Base-by-base conservation (phyloP, 2,797 vertebrate species). In the Molothrus aeneus region DNA sequence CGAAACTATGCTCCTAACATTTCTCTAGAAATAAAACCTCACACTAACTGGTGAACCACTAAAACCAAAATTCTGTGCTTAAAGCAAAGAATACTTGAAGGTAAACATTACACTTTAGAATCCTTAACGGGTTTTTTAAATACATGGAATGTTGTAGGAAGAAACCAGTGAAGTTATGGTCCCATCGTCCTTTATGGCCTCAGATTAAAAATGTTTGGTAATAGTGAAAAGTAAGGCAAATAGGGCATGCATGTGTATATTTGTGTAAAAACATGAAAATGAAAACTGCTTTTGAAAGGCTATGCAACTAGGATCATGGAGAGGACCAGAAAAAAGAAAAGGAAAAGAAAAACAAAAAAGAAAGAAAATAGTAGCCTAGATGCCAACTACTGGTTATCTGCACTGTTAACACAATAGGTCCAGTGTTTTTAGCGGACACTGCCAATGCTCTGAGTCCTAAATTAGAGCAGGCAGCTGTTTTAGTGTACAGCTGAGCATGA, bases 401-500 rank as follows among this genome's bases (percentile, higher is more conserved):
- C 25, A 66, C 69, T 63, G 31, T 54, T 90, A 90, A 70, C 47
- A 97, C 88, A 97, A 96, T 92, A 93, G 85, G 40, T 53, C 51
- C 83, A 92, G 63, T 96, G 94, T 96, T 94, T 84, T 75, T 64
- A 84, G 73, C 77, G 89, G 89, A 95, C 77, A 66, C 56, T 81
- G 64, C 71, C 87, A 60, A 88, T 56, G 73, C 74, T 95, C 80
- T 93, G 78, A 36, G 86, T 86, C 93, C 91, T 93, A 96, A 96
- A 96, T 95, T 95, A 96, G 91, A 93, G 83, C 71, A 96, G 92
- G 89, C 96, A 97, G 95, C 95, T 96, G 95, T 87, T 96, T 95
- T 36, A 95, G 92, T 7, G 59, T 96, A 97, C 94, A 96, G 94
- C 95, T 96, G 94, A 91, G 88, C 11, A 16, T 92, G 95, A 97